Evolutionary conservation across 2,888 invertebrate species (phyloP).

Genomic region (Chromoteleia sp.): DNA sequence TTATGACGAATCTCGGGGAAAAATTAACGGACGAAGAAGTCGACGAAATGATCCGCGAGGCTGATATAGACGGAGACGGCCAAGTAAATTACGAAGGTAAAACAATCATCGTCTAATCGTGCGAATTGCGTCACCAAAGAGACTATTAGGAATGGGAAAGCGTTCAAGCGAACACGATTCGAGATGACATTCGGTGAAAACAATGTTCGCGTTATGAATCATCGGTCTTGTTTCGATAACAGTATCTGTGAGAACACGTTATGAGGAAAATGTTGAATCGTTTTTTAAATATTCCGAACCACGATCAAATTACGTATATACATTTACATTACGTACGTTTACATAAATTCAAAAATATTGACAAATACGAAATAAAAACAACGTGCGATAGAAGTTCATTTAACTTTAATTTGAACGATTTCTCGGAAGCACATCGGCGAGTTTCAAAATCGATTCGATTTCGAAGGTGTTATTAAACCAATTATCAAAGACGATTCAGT

Average conservation of each 20-base stretch:
- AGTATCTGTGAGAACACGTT: too few relatives aligned
- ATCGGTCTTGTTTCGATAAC: too few relatives aligned
- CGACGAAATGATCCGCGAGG: slow-evolving; percentile 99
- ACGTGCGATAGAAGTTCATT: background rate
- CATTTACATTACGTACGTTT: too few relatives aligned
- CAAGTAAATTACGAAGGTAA: slow-evolving; percentile 98
- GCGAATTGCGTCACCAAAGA: slow-evolving; percentile 4
- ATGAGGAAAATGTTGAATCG: too few relatives aligned
- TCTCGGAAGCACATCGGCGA: background rate
- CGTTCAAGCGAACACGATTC: too few relatives aligned
- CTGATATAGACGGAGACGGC: slow-evolving; percentile 99
- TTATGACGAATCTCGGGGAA: slow-evolving; percentile 99
- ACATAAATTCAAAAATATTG: too few relatives aligned
- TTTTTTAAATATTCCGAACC: too few relatives aligned
- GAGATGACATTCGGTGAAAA: too few relatives aligned
- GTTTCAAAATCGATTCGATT: slow-evolving; percentile 5
- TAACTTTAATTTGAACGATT: background rate
- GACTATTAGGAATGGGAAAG: slow-evolving; percentile 63
- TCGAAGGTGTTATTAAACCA: slow-evolving; percentile 25
- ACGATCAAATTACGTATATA: too few relatives aligned
- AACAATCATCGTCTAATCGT: background rate
- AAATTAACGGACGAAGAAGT: slow-evolving; percentile 99
- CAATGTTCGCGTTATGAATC: too few relatives aligned
- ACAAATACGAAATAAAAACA: too few relatives aligned
- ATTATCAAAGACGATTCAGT: slow-evolving; percentile 41